Base-by-base conservation (phyloP, 2,113 vertebrate species). In the Phalacrocorax pelagicus region DNA sequence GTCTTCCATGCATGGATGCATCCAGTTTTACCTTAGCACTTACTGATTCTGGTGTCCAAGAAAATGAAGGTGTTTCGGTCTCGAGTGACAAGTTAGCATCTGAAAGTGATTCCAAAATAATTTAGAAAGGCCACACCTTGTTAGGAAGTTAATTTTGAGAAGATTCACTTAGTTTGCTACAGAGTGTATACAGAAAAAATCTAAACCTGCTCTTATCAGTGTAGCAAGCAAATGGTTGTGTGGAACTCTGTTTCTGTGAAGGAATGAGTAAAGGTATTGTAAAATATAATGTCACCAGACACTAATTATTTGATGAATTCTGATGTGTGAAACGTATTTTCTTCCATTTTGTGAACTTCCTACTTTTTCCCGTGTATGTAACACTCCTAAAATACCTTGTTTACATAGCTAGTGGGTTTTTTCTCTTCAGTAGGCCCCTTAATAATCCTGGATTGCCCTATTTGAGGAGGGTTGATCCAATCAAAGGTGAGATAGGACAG, bases 391-490 rank as follows among this genome's bases (percentile, higher is more conserved):
- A 95, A 78, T 84, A 81, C 77, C 38, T 94, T 70, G 47, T 49
- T 36, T 52, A 6, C 4, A 6, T 12, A 44, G 27, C 23, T 81
- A 26, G 26, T 59, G 17, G 2, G 3, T 16, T 29, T 42, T 40
- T 47, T 17, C 4, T 44, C 27, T 79, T 71, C 30, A 8, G 12
- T 26, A 82, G 81, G 73, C 77, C 73, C 27, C 38, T 89, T 46
- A 44, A 18, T 97, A 96, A 97, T 97, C 96, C 94, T 83, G 94
- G 94, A 85, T 96, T 96, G 71, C 92, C 90, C 96, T 96, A 77
- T 88, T 95, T 96, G 71, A 46, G 78, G 27, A 75, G 62, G 19
- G 30, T 49, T 97, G 78, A 96, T 77, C 92, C 94, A 88, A 49
- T 94, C 78, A 66, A 80, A 96, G 90, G 87, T 96, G 87, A 80